Percentiles rank a stretch among this genome's conserved stretches.
These are phyloP conservation scores for Phrynosoma platyrhinos DNA, from an alignment of 2,113 vertebrate species.

Conservation along the genomic window DNA sequence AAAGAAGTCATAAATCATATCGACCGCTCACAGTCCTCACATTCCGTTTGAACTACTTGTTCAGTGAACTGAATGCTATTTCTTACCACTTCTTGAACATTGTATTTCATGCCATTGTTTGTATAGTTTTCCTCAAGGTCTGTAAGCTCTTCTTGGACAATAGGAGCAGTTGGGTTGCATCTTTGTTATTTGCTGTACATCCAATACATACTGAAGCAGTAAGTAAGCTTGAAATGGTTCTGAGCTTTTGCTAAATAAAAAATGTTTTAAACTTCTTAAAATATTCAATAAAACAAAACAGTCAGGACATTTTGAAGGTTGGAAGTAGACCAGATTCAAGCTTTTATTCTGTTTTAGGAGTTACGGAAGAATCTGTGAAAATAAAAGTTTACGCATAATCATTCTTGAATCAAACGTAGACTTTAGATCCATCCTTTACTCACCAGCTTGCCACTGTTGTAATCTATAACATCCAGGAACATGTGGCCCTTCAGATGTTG, in stretches of 20 bases:
- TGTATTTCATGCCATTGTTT: constrained; percentile 88
- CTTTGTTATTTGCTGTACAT: constrained; percentile 94
- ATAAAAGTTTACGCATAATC: neutral
- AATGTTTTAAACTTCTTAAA: too few relatives aligned
- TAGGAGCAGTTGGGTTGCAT: constrained; percentile 86
- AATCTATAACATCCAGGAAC: neutral
- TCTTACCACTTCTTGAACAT: constrained; percentile 96
- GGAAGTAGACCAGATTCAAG: neutral
- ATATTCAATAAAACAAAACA: neutral
- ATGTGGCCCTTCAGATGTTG: too few relatives aligned
- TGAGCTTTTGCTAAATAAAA: neutral
- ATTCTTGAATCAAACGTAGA: neutral
- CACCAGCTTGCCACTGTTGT: neutral
- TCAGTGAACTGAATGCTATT: constrained; percentile 90
- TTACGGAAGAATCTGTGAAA: neutral
- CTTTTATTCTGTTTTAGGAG: neutral
- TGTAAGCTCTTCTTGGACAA: constrained; percentile 91
- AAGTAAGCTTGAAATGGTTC: constrained; percentile 72
- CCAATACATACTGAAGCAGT: constrained; percentile 98
- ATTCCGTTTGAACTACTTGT: constrained; percentile 94
- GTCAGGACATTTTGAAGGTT: neutral
- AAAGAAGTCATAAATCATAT: constrained; percentile 98
- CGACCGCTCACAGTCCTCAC: constrained; percentile 95
- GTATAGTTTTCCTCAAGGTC: constrained; percentile 92
- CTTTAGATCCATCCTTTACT: neutral